Percentiles rank a stretch among this genome's conserved stretches.
Evolutionary conservation across 2,888 invertebrate genomes (phyloP).

Genomic region (Nephrocerus scutellatus): DNA sequence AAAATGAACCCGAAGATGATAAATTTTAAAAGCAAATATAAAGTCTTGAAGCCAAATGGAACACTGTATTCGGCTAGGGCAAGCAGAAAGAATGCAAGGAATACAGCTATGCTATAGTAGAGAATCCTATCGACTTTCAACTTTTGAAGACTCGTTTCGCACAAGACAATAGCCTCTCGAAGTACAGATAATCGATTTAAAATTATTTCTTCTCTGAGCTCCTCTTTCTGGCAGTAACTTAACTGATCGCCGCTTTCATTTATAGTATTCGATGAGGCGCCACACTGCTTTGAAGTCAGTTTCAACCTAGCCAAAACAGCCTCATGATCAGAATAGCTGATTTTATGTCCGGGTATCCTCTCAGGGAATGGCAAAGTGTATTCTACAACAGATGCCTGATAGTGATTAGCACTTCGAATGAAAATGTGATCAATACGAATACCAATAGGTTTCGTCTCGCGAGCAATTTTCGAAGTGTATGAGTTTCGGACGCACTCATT

Average conservation of each 20-base stretch:
- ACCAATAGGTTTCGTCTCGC: conserved; percentile 58
- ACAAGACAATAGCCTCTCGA: conserved; percentile 39
- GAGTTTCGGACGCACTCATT: conserved; percentile 75
- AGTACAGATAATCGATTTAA: conserved; percentile 33
- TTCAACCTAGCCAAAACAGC: conserved; percentile 60
- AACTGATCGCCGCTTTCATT: conserved; percentile 10
- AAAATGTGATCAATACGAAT: conserved; percentile 91
- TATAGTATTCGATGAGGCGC: conserved; percentile 4
- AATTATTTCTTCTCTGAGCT: conserved; percentile 14
- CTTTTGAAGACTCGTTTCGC: conserved; percentile 39
- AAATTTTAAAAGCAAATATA: conserved; percentile 54
- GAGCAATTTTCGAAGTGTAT: conserved; percentile 59
- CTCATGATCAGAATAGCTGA: conserved; percentile 88
- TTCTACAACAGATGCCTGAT: conserved; percentile 49
- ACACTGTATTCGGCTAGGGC: conserved; percentile 37
- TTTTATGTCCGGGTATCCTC: conserved; percentile 61
- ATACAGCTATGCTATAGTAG: conserved; percentile 38
- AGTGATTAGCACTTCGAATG: conserved; percentile 43
- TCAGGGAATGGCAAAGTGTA: conserved; percentile 67
- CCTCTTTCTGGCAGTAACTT: conserved; percentile 4
- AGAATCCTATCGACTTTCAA: conserved; percentile 40
- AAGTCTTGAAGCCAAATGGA: conserved; percentile 43
- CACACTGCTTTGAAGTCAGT: conserved; percentile 20
- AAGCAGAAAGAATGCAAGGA: conserved; percentile 36
- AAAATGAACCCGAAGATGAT: conserved; percentile 58